These are phyloP conservation scores for Willisornis vidua DNA, from an alignment of 2,113 vertebrate genomes.

Conservation along the genomic window DNA sequence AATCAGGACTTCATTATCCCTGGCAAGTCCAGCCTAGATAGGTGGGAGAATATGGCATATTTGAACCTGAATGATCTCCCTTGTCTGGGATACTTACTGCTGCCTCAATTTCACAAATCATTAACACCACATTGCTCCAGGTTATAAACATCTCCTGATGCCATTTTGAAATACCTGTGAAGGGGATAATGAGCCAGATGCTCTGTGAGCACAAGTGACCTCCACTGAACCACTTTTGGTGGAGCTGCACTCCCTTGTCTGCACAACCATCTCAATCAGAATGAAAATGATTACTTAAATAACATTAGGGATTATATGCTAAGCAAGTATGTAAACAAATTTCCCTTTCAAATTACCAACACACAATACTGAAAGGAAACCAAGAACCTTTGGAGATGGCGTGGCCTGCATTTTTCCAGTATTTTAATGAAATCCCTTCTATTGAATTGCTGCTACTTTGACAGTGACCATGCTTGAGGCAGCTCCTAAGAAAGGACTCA, in stretches of 20 bases:
- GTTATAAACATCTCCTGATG: neutral
- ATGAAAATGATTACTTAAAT: neutral
- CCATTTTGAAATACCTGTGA: neutral
- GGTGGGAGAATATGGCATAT: neutral
- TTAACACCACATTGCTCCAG: neutral
- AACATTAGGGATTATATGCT: neutral
- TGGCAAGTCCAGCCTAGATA: neutral
- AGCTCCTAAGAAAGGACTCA: neutral
- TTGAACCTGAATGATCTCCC: neutral
- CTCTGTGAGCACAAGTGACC: neutral
- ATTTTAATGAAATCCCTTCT: neutral
- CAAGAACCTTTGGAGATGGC: neutral
- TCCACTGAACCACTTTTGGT: neutral
- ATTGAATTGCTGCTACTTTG: neutral
- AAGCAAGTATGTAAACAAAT: neutral
- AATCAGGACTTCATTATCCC: neutral
- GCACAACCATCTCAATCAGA: neutral
- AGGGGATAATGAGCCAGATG: neutral
- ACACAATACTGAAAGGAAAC: conserved; percentile 12
- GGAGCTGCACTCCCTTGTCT: neutral
- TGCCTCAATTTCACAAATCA: neutral
- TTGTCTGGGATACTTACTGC: neutral
- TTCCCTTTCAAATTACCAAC: conserved; percentile 10
- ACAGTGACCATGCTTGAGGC: neutral
- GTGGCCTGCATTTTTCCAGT: neutral